Conservation (phyloP, 2,888 invertebrate species). For the Vannuccia rotundouncinata region DNA sequence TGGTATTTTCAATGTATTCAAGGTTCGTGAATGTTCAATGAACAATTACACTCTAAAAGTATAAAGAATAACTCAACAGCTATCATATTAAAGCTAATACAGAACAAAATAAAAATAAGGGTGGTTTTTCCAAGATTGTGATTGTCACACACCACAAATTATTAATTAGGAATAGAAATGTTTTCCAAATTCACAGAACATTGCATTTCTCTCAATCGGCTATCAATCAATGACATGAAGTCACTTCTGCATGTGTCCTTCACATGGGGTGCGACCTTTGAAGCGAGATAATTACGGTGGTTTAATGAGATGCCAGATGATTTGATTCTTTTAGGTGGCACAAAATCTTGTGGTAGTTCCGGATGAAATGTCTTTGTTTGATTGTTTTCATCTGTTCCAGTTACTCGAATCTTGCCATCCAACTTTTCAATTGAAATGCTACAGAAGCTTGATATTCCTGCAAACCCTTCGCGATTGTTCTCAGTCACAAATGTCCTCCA, state of each 20-base stretch:
- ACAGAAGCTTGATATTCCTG: conserved; percentile 3
- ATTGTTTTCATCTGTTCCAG: neutral
- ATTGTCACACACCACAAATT: neutral
- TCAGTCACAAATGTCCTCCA: conserved; percentile 20
- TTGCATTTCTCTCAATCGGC: neutral
- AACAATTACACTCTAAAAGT: neutral
- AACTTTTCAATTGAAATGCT: neutral
- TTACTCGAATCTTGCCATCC: neutral
- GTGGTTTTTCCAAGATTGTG: neutral
- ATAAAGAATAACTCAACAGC: neutral
- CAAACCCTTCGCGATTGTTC: conserved; percentile 3
- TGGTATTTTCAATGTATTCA: neutral
- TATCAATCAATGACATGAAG: conserved; percentile 13
- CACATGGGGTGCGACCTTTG: neutral
- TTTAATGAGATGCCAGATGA: conserved; percentile 1
- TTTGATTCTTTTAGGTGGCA: neutral
- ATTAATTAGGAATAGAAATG: neutral
- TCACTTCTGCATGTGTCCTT: neutral
- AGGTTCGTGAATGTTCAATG: neutral
- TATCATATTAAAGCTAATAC: conserved; percentile 12
- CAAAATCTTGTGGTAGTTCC: conserved; percentile 3
- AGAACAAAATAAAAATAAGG: neutral
- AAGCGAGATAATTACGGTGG: neutral
- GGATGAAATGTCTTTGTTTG: neutral
- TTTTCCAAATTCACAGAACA: conserved; percentile 1